A percentile compares a stretch with the other conserved stretches of the same genome.
These are phyloP conservation scores for Heliconius charithonia DNA, from an alignment of 2,888 invertebrate species.

Conservation along the genomic window DNA sequence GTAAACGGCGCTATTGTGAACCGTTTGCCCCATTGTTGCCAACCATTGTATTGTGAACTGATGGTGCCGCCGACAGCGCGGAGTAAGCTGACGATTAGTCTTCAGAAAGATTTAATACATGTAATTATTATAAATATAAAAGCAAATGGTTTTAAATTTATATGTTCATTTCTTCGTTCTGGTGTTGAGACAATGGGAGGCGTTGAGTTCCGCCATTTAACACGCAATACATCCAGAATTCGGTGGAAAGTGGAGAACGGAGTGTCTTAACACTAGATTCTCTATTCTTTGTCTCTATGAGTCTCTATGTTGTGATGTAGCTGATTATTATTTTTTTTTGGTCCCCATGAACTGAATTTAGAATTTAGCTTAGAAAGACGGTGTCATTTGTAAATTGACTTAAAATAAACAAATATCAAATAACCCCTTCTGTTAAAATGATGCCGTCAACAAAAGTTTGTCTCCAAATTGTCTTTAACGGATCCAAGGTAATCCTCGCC, in stretches of 20 bases:
- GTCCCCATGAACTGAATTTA: not conserved
- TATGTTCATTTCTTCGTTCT: too few relatives aligned
- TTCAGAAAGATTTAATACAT: conserved; percentile 52
- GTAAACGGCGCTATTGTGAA: conserved; percentile 67
- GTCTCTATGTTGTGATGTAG: too few relatives aligned
- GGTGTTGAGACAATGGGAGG: too few relatives aligned
- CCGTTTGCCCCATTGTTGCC: conserved; percentile 66
- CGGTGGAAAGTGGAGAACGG: too few relatives aligned
- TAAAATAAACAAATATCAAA: conserved; percentile 17
- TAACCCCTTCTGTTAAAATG: conserved; percentile 30
- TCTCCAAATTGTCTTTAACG: conserved; percentile 50
- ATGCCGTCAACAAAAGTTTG: conserved; percentile 49
- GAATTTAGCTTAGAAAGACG: not conserved
- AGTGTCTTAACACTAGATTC: too few relatives aligned
- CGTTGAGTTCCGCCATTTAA: too few relatives aligned
- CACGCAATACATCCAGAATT: too few relatives aligned
- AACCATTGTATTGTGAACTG: conserved; percentile 73
- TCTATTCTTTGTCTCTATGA: too few relatives aligned
- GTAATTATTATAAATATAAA: not conserved
- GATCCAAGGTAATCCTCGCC: conserved; percentile 51
- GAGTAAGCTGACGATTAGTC: conserved; percentile 75
- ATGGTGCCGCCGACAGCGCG: conserved; percentile 66
- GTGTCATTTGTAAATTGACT: not conserved
- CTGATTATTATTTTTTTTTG: too few relatives aligned
- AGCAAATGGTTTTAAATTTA: not conserved